Conservation (phyloP, 2,113 vertebrate genomes). For the Centropus unirufus region DNA sequence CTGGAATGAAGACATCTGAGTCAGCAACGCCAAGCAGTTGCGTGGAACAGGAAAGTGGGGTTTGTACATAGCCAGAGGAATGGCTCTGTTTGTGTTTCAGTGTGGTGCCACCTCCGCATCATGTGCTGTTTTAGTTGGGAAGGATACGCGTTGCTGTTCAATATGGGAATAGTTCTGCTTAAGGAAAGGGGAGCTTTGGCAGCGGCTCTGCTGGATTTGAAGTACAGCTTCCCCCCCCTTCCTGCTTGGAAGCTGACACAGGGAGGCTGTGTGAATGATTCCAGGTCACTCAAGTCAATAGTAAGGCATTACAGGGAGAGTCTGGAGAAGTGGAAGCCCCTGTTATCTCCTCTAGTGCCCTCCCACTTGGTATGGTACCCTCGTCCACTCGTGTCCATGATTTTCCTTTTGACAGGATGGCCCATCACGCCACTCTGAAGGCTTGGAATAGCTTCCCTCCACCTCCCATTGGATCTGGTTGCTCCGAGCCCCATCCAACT, state of each 20-base stretch:
- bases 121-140: constrained; percentile 34
- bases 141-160: background rate
- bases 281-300: background rate
- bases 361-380: background rate
- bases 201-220: background rate
- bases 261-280: background rate
- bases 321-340: background rate
- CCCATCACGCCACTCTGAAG: background rate
- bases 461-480: too few relatives aligned
- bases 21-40: constrained; percentile 2
- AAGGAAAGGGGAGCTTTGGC: background rate
- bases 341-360: background rate
- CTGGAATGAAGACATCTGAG: background rate
- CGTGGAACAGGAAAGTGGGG: background rate
- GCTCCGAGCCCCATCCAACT: too few relatives aligned
- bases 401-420: background rate
- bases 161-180: background rate
- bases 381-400: background rate
- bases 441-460: background rate
- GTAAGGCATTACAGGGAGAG: background rate
- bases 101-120: background rate
- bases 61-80: constrained; percentile 15
- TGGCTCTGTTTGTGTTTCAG: constrained; percentile 16
- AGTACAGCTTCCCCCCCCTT: background rate
- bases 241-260: background rate